Base-by-base conservation (phyloP, 1,140 invertebrate genomes). In the Bombus superbus region DNA sequence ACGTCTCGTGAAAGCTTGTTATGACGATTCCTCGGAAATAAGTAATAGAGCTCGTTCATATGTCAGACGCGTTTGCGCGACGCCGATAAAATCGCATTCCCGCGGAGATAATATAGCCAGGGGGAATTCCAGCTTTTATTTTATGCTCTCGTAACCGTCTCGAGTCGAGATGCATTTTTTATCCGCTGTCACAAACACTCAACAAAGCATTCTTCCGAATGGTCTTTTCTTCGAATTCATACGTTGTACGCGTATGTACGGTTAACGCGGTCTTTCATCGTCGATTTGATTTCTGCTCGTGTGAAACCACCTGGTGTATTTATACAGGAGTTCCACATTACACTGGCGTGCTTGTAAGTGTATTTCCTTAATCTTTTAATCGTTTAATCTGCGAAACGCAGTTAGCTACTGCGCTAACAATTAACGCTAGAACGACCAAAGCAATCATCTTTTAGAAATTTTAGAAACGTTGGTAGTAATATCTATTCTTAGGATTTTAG, bases 1-100 rank as follows among this genome's bases (percentile, higher is more conserved):
- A 59, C 44, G 44, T 59, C 40, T 38, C 10, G 75, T 9, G 2
- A 28, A n/a, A 71, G 15, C 75, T 83, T 75, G 82, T 78, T 78
- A 78, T 8, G 25, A 8, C 40, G 66, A 78, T 78, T n/a, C 15
- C 38, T n/a, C 11, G 10, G 44, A 44, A 57, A 32, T 42, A 71
- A 84, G 40, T 79, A 44, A 76, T n/a, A 44, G 0, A 71, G 25
- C 18, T 13, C 47, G 38, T 9, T 68, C 47, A n/a, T 44, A 28
- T 22, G 82, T 84, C 66, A 44, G 64, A 15, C 47, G 47, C 11
- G 35, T 25, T 10, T 53, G 25, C 42, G 1, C n/a, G 38, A 40
- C 22, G 10, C 18, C 42, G 42, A 75, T 75, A 47, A 74, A 74
- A 75, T 53, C 73, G 11, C 22, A 28, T 10, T 32, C 5, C n/a